Evolutionary conservation across 1,140 invertebrate species (phyloP).

Genomic region (Laupala kohalensis): DNA sequence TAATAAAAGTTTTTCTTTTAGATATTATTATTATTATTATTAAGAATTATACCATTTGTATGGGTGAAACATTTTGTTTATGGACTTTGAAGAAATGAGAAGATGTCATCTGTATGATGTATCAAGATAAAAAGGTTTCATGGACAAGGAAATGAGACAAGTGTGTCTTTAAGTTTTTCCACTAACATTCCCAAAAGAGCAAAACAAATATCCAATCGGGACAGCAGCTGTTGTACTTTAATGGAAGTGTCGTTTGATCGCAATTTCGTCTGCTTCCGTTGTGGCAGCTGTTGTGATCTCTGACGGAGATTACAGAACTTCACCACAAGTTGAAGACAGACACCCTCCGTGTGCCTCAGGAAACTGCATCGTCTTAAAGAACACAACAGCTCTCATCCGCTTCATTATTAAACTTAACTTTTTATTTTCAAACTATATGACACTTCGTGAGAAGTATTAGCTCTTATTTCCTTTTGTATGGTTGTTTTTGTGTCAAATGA

Average conservation of each 20-base stretch:
- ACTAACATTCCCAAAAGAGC: not conserved
- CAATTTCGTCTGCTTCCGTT: not conserved
- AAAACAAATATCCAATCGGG: no score
- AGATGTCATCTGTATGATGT: not conserved
- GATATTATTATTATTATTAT: no score
- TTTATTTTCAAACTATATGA: no score
- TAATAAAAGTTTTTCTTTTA: no score
- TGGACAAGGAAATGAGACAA: no score
- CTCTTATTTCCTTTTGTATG: no score
- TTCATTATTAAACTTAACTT: no score
- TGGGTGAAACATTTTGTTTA: not conserved
- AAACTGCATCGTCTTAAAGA: not conserved
- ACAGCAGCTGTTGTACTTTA: not conserved
- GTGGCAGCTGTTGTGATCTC: not conserved
- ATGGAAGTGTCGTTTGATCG: not conserved
- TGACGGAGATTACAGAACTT: not conserved
- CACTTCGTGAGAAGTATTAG: no score
- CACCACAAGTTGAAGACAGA: not conserved
- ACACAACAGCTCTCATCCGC: no score
- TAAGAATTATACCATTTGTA: not conserved
- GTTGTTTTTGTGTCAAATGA: no score
- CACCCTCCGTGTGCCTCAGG: not conserved
- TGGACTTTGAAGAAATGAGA: not conserved
- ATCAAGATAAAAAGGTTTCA: not conserved
- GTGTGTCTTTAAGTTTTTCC: no score